Conservation (phyloP, 2,797 vertebrate species). For the Pangasius macronema region DNA sequence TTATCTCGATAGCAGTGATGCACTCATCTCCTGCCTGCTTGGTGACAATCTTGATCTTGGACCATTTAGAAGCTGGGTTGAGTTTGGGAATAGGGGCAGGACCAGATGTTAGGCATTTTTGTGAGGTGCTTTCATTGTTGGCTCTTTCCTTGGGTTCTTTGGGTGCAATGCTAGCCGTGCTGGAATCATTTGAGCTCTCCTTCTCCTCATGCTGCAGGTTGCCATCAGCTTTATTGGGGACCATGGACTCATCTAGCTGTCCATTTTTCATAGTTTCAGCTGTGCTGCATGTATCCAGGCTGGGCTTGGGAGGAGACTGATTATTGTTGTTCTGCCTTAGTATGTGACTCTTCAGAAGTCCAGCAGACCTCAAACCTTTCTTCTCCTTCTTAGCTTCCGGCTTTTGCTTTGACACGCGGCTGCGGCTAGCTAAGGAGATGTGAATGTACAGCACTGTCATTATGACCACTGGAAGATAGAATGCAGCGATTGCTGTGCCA, state of each 20-base stretch:
- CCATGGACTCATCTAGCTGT: constrained; percentile 74
- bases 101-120: constrained; percentile 57
- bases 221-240: constrained; percentile 62
- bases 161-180: constrained; percentile 88
- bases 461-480: constrained; percentile 96
- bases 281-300: constrained; percentile 68
- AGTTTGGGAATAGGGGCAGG: constrained; percentile 56
- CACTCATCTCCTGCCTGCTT: constrained; percentile 93
- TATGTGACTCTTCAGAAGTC: constrained; percentile 83
- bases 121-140: constrained; percentile 72
- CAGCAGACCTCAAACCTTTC: constrained; percentile 75
- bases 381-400: constrained; percentile 86
- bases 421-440: constrained; percentile 95
- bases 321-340: constrained; percentile 88
- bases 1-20: constrained; percentile 94
- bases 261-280: constrained; percentile 85
- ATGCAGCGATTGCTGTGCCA: constrained; percentile 95
- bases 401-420: constrained; percentile 86
- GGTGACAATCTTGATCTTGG: constrained; percentile 98
- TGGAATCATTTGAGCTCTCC: constrained; percentile 95
- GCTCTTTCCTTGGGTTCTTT: constrained; percentile 84
- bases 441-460: constrained; percentile 98
- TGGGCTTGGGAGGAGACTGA: constrained; percentile 75
- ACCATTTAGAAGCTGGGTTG: constrained; percentile 86
- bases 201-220: constrained; percentile 83